Percentiles rank a stretch among this genome's conserved stretches.
Evolutionary conservation across 2,797 vertebrate genomes (phyloP).

Genomic region (Bradypodion pumilum): DNA sequence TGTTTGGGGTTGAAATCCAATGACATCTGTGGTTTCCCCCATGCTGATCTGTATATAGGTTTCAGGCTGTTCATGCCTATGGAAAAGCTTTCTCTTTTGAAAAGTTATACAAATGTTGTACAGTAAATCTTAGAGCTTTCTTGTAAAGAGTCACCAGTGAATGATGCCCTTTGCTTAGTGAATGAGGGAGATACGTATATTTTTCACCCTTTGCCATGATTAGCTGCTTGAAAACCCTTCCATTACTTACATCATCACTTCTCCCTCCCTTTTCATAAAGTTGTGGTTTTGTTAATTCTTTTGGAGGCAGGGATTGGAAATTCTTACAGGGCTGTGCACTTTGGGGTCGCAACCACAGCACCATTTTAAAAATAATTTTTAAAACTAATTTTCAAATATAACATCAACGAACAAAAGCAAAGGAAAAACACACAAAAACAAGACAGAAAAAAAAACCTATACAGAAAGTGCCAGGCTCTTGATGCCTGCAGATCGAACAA

Average conservation of each 20-base stretch:
- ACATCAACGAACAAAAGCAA: too few species aligned
- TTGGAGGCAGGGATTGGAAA: not conserved
- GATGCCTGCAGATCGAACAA: not conserved
- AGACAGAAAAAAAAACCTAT: too few species aligned
- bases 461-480: not conserved
- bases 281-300: not conserved
- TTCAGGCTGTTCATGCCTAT: not conserved
- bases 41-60: too few species aligned
- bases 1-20: not conserved
- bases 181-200: not conserved
- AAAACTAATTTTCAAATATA: too few species aligned
- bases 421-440: too few species aligned
- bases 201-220: not conserved
- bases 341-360: not conserved
- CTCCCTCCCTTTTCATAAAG: not conserved
- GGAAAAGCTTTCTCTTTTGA: not conserved
- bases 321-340: too few species aligned
- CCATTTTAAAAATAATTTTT: too few species aligned
- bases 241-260: too few species aligned
- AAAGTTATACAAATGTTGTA: not conserved
- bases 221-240: not conserved
- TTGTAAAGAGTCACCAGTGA: not conserved
- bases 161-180: not conserved
- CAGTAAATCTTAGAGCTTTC: not conserved
- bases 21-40: not conserved